Conservation (phyloP, 2,113 vertebrate species). For the Heterotis niloticus region DNA sequence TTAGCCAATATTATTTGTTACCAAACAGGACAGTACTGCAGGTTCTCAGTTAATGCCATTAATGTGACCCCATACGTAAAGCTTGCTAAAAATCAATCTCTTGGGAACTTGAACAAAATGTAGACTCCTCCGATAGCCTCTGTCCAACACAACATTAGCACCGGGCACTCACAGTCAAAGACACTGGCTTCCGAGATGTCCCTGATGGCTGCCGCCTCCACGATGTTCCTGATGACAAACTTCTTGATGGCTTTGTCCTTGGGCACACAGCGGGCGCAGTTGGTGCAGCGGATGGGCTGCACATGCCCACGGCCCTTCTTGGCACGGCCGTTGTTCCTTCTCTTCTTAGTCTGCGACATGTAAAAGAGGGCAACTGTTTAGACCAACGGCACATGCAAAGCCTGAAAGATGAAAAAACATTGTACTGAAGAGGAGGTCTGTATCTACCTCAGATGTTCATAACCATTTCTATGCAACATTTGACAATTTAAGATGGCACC, state of each 20-base stretch:
- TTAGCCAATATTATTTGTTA: too few relatives aligned
- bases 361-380: background rate
- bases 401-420: background rate
- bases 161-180: conserved; percentile 76
- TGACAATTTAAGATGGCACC: background rate
- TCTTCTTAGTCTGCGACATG: conserved; percentile 79
- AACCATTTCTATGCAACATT: background rate
- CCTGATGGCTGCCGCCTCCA: conserved; percentile 86
- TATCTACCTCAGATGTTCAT: background rate
- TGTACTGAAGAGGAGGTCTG: too few relatives aligned
- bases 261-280: conserved; percentile 92
- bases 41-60: too few relatives aligned
- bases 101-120: too few relatives aligned
- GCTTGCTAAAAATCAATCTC: too few relatives aligned
- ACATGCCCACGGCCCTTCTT: conserved; percentile 97
- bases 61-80: too few relatives aligned
- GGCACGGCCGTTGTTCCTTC: conserved; percentile 89
- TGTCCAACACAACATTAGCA: background rate
- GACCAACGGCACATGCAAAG: background rate
- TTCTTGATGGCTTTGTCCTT: conserved; percentile 98
- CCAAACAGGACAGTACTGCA: too few relatives aligned
- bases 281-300: conserved; percentile 93
- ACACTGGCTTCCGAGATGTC: conserved; percentile 93
- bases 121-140: too few relatives aligned
- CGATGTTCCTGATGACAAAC: conserved; percentile 93